These are phyloP conservation scores for Peromyscus californicus DNA, from an alignment of 2,113 vertebrate genomes.

Conservation along the genomic window DNA sequence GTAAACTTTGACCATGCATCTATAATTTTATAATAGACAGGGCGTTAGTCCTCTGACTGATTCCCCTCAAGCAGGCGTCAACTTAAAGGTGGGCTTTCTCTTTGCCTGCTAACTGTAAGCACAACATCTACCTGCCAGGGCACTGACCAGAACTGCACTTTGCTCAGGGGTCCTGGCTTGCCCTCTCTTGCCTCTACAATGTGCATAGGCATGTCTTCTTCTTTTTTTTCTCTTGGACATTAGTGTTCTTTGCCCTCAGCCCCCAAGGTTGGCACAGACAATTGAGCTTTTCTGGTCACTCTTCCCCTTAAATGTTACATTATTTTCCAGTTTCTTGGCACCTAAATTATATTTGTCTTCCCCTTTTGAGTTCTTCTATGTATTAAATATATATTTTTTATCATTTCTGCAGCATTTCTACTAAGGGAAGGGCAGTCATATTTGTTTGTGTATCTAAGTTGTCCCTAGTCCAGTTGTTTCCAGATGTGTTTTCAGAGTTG, in stretches of 20 bases:
- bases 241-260: neutral
- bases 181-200: neutral
- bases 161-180: too few relatives aligned
- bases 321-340: neutral
- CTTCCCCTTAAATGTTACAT: neutral
- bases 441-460: neutral
- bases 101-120: neutral
- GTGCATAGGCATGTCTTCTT: accelerated
- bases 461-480: neutral
- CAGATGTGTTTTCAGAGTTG: neutral
- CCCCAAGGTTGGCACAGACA: neutral
- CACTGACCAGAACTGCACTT: neutral
- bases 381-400: neutral
- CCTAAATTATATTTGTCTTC: neutral
- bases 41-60: neutral
- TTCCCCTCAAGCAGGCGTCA: neutral
- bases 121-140: neutral
- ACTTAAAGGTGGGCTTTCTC: neutral
- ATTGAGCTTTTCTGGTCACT: neutral
- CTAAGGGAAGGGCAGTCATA: neutral
- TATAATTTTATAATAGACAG: neutral
- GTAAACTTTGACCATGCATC: neutral
- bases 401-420: neutral
- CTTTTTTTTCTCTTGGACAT: neutral
- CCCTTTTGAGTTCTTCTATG: neutral